These are phyloP conservation scores for Anthrax anthrax DNA, from an alignment of 2,888 invertebrate species.

Conservation along the genomic window DNA sequence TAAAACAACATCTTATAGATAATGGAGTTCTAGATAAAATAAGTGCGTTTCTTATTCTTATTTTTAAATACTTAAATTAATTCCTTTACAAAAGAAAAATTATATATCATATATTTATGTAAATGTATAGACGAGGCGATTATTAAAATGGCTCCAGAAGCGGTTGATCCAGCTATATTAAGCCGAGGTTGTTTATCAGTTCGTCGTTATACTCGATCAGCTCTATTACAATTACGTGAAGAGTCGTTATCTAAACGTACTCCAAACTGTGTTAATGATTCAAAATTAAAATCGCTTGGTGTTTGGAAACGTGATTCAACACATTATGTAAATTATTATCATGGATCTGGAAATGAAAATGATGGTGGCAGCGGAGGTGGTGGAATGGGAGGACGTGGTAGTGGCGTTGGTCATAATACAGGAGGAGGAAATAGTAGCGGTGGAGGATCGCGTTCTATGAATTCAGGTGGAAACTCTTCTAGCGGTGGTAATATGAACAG, in stretches of 20 bases:
- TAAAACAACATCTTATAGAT: not conserved
- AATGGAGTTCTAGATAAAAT: constrained; percentile 1
- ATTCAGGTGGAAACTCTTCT: not conserved
- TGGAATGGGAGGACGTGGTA: not conserved
- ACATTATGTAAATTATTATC: constrained; percentile 38
- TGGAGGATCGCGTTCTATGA: not conserved
- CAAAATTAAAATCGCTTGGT: constrained; percentile 20
- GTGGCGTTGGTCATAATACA: not conserved
- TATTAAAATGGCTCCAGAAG: constrained; percentile 17
- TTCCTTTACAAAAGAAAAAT: too few relatives aligned
- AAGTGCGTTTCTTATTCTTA: constrained; percentile 1
- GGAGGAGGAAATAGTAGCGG: not conserved
- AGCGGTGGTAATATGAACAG: constrained; percentile 6
- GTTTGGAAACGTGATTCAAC: constrained; percentile 42
- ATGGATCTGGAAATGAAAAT: not conserved
- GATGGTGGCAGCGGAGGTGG: constrained; percentile 1
- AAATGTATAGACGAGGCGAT: constrained; percentile 14
- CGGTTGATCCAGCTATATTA: constrained; percentile 42
- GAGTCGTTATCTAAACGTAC: constrained; percentile 53
- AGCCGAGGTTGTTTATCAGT: constrained; percentile 31
- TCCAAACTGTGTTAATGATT: constrained; percentile 52
- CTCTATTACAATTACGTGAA: constrained; percentile 55
- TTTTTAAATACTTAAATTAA: too few relatives aligned
- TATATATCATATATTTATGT: too few relatives aligned
- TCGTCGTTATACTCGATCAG: constrained; percentile 48